Percentiles rank a stretch among this genome's conserved stretches.
phyloP scores from a whole-genome alignment of 1,140 invertebrate species.

The Macrobrachium nipponense region DNA sequence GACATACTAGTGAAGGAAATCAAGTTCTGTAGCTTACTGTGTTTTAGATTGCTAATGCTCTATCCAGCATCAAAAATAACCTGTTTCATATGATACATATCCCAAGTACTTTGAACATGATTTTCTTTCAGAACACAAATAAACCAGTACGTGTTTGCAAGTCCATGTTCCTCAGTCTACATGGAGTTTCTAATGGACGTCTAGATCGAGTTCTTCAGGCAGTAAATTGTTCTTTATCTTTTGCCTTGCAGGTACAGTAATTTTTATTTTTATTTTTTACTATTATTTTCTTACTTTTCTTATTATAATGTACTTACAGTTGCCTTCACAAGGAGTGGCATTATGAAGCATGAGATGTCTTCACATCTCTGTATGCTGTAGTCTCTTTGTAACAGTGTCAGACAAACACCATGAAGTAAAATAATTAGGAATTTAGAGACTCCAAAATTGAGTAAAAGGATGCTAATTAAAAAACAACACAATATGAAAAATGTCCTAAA shows the following conservation, averaged over 20 bases:
- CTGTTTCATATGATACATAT: not conserved
- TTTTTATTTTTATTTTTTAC: not conserved
- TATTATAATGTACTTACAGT: not conserved
- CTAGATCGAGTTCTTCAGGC: constrained; percentile 44
- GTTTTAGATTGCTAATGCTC: too few species aligned
- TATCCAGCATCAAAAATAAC: not conserved
- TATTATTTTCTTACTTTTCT: not conserved
- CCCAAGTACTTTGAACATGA: not conserved
- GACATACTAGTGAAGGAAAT: too few species aligned
- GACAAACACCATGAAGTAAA: too few species aligned
- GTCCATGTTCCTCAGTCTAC: constrained; percentile 38
- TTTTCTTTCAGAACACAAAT: constrained; percentile 22
- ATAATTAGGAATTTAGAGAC: too few species aligned
- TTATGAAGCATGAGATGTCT: too few species aligned
- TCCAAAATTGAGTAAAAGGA: too few species aligned
- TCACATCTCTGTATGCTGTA: too few species aligned
- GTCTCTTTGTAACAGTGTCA: too few species aligned
- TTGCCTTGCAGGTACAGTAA: constrained; percentile 28
- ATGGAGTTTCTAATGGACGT: constrained; percentile 53
- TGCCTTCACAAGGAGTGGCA: too few species aligned
- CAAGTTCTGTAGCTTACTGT: too few species aligned
- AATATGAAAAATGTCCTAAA: too few species aligned
- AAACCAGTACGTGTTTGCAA: constrained; percentile 40
- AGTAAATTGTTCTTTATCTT: constrained; percentile 21
- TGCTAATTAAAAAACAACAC: too few species aligned